Evolutionary conservation across 64 coral and sea anemone genomes (phyloP).

Genomic region (Montipora efflorescens): DNA sequence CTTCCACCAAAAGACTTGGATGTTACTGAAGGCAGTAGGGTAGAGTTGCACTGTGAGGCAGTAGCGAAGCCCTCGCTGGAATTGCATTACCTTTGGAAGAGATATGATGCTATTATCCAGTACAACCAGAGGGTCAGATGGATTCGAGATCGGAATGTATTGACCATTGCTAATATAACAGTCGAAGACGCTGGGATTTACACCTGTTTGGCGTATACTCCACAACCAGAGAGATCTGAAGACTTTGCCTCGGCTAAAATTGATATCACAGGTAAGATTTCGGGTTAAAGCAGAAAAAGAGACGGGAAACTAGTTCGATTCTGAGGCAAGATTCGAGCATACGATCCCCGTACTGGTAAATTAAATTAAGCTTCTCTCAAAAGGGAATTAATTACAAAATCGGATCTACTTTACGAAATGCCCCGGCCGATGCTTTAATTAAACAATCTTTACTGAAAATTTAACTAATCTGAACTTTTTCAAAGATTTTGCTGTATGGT

Average conservation of each 20-base stretch:
- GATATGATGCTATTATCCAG: slow-evolving; percentile 28
- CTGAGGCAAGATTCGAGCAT: no score
- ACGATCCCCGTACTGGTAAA: no score
- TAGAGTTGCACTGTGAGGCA: slow-evolving; percentile 52
- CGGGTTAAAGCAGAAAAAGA: no score
- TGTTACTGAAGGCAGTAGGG: neutral
- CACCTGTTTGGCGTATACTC: slow-evolving; percentile 73
- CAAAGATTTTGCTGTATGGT: no score
- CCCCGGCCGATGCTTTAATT: no score
- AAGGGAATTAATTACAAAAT: no score
- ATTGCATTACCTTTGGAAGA: slow-evolving; percentile 66
- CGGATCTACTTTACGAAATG: no score
- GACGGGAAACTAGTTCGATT: no score
- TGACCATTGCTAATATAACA: slow-evolving; percentile 47
- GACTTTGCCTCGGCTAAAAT: slow-evolving; percentile 26
- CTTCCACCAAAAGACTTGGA: neutral
- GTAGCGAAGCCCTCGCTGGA: neutral
- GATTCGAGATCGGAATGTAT: slow-evolving; percentile 15
- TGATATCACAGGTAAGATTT: slow-evolving; percentile 64
- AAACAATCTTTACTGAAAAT: no score
- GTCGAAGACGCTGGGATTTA: slow-evolving; percentile 64
- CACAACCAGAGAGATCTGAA: slow-evolving; percentile 49
- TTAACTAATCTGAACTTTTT: no score
- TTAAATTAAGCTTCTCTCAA: no score
- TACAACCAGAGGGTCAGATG: slow-evolving; percentile 45